Conservation (phyloP, 2,888 invertebrate species). For the Lydus trimaculatus region DNA sequence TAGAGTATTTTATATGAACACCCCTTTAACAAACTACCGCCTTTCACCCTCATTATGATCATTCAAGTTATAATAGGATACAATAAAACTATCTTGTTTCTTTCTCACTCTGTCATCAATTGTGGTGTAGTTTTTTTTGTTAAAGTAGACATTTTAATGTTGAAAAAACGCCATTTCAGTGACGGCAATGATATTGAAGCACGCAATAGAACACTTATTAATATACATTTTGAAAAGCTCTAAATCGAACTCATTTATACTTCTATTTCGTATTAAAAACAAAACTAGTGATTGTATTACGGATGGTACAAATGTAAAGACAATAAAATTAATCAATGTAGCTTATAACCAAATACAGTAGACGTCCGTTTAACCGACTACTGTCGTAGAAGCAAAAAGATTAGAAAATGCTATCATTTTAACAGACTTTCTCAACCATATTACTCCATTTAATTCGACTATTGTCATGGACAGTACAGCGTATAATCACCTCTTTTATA, state of each 20-base stretch:
- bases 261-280: conserved; percentile 16
- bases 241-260: conserved; percentile 37
- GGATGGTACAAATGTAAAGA: background rate
- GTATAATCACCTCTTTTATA: too few relatives aligned
- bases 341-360: too few relatives aligned
- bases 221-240: conserved; percentile 37
- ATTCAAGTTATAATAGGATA: background rate
- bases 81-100: background rate
- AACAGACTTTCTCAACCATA: too few relatives aligned
- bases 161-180: conserved; percentile 43
- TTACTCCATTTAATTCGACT: too few relatives aligned
- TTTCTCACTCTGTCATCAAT: background rate
- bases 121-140: conserved; percentile 26
- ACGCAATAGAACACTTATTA: conserved; percentile 50
- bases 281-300: background rate
- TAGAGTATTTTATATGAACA: background rate
- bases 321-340: background rate
- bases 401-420: too few relatives aligned
- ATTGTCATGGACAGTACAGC: too few relatives aligned
- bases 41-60: background rate
- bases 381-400: too few relatives aligned
- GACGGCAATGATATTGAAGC: conserved; percentile 39
- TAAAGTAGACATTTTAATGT: conserved; percentile 44
- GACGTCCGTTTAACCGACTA: too few relatives aligned
- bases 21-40: background rate